Percentiles rank a stretch among this genome's conserved stretches.
Conservation (phyloP, 2,113 vertebrate species). For the Cephalopholis sonnerati region DNA sequence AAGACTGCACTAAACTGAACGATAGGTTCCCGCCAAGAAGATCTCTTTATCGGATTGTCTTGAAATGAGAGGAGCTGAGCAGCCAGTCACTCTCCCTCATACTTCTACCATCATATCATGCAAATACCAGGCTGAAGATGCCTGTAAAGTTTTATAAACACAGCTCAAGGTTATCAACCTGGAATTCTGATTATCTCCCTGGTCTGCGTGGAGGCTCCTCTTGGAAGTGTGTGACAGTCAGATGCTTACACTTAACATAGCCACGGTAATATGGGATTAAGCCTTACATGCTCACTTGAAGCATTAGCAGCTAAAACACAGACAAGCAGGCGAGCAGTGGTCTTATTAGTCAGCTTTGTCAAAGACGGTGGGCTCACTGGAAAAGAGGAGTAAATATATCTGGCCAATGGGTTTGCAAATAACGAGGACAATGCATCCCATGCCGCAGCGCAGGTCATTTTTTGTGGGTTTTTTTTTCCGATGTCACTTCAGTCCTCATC, state of each 20-base stretch:
- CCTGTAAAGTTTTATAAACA: slow-evolving; percentile 36
- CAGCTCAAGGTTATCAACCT: slow-evolving; percentile 44
- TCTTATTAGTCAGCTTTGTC: slow-evolving; percentile 67
- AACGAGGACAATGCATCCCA: slow-evolving; percentile 4
- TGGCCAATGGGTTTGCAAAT: background rate
- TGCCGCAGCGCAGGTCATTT: background rate
- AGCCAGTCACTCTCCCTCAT: slow-evolving; percentile 13
- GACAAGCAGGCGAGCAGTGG: slow-evolving; percentile 59
- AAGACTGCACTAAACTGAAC: slow-evolving; percentile 49
- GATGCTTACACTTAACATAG: slow-evolving; percentile 83
- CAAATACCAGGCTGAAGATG: slow-evolving; percentile 16
- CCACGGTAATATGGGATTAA: slow-evolving; percentile 78
- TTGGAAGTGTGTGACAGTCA: slow-evolving; percentile 77
- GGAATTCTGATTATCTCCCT: slow-evolving; percentile 67
- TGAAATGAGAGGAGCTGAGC: slow-evolving; percentile 33
- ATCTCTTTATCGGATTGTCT: slow-evolving; percentile 73
- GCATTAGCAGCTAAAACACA: slow-evolving; percentile 57
- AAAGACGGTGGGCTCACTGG: slow-evolving; percentile 30
- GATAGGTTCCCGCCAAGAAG: slow-evolving; percentile 43
- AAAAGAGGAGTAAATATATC: slow-evolving; percentile 52
- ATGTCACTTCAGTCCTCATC: background rate
- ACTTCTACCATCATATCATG: slow-evolving; percentile 23
- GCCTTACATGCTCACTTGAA: slow-evolving; percentile 49
- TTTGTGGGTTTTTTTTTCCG: background rate
- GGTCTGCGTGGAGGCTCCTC: slow-evolving; percentile 60